Evolutionary conservation across 2,888 invertebrate species (phyloP).

Genomic region (Sphecodes monilicornis): DNA sequence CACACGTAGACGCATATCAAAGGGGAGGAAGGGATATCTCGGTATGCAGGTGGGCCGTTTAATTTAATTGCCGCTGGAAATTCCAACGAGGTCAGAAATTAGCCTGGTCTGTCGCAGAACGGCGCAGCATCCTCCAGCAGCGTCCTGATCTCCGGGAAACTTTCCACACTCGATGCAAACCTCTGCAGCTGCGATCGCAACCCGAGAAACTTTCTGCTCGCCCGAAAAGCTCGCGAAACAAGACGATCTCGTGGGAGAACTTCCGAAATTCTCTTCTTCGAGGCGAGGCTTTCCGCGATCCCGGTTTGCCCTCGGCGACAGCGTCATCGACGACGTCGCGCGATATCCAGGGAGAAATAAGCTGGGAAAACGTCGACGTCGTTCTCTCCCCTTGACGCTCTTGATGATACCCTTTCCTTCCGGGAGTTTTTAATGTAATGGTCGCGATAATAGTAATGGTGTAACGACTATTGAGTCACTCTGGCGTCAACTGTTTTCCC

Average conservation of each 20-base stretch:
- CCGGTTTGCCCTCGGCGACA: not conserved
- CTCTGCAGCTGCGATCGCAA: slow-evolving; percentile 1
- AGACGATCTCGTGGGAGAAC: not conserved
- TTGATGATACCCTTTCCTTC: not conserved
- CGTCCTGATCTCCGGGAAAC: not conserved
- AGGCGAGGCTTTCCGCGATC: not conserved
- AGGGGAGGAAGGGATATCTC: slow-evolving; percentile 16
- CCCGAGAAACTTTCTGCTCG: not conserved
- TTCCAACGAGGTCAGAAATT: slow-evolving; percentile 63
- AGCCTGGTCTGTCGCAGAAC: slow-evolving; percentile 28
- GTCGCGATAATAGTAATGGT: not conserved
- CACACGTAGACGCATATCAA: slow-evolving; percentile 41
- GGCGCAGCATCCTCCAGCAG: not conserved
- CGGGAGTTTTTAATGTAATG: not conserved
- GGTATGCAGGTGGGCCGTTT: slow-evolving; percentile 64
- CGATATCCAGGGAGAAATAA: not conserved
- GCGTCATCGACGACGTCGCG: slow-evolving; percentile 2
- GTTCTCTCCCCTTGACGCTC: not conserved
- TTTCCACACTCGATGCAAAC: slow-evolving; percentile 17
- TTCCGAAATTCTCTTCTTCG: not conserved
- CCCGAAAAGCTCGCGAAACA: not conserved
- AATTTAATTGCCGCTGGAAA: slow-evolving; percentile 65
- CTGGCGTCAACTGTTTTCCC: not conserved
- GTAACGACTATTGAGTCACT: not conserved
- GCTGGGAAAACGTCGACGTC: not conserved